Conservation (phyloP, 2,113 vertebrate genomes). For the Vombatus ursinus region DNA sequence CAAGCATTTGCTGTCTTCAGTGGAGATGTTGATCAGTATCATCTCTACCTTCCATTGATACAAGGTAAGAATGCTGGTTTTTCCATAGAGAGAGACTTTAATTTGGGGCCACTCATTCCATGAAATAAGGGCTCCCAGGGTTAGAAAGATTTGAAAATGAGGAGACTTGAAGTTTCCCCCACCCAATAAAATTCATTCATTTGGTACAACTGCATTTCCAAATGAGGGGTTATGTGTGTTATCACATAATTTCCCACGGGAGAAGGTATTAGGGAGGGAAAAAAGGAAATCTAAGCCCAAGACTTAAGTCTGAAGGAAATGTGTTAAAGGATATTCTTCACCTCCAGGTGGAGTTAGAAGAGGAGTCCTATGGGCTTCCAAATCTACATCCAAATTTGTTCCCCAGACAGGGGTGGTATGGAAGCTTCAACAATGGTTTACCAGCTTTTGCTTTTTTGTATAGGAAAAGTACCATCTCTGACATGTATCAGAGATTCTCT, state of each 20-base stretch:
- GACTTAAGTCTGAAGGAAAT: background rate
- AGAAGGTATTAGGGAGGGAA: background rate
- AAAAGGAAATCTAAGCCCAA: background rate
- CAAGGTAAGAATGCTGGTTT: slow-evolving; percentile 86
- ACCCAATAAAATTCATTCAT: background rate
- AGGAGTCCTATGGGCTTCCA: background rate
- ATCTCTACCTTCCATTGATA: slow-evolving; percentile 96
- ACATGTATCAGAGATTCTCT: background rate
- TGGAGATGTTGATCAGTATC: slow-evolving; percentile 96
- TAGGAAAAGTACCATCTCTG: background rate
- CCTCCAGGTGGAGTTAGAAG: too few relatives aligned
- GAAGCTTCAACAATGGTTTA: background rate
- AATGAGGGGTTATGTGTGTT: background rate
- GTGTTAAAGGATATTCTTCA: background rate
- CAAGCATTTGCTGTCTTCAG: slow-evolving; percentile 97
- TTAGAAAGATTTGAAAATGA: background rate
- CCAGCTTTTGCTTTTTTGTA: background rate
- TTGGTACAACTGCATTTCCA: background rate
- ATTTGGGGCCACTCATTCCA: background rate
- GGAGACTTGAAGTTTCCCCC: background rate
- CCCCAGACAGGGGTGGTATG: background rate
- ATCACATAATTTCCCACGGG: background rate
- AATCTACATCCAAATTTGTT: background rate
- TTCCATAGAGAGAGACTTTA: background rate
- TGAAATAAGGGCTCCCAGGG: background rate